A percentile compares a stretch with the other conserved stretches of the same genome.
phyloP scores from a whole-genome alignment of 2,888 invertebrate species.

The Tyria jacobaeae region DNA sequence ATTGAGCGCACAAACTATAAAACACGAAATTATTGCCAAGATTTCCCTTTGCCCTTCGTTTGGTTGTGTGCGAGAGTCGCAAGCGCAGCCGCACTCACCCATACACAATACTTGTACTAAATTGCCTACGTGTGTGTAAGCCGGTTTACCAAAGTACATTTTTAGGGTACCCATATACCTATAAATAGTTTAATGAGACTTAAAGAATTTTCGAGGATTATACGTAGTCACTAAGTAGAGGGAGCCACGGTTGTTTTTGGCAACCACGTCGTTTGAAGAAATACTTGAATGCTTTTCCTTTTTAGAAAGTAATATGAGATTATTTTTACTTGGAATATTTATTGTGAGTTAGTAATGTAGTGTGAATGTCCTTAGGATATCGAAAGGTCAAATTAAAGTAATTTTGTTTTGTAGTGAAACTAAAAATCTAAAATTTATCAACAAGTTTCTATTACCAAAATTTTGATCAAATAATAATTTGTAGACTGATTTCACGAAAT shows the following conservation, averaged over 20 bases:
- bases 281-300: constrained; percentile 25
- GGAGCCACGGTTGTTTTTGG: constrained; percentile 33
- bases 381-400: constrained; percentile 1
- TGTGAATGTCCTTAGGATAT: constrained; percentile 11
- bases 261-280: constrained; percentile 20
- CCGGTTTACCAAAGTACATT: constrained; percentile 76
- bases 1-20: constrained; percentile 37
- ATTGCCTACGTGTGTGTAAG: constrained; percentile 58
- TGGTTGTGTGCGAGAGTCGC: constrained; percentile 58
- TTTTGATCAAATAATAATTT: too few relatives aligned
- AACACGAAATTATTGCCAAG: constrained; percentile 79
- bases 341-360: constrained; percentile 1
- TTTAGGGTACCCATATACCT: constrained; percentile 74
- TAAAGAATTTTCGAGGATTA: constrained; percentile 56
- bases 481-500: too few relatives aligned
- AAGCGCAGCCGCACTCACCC: constrained; percentile 46
- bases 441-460: too few relatives aligned
- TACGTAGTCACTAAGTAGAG: constrained; percentile 32
- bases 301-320: constrained; percentile 33
- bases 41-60: constrained; percentile 81
- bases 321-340: constrained; percentile 27
- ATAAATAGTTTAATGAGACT: constrained; percentile 68
- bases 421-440: too few relatives aligned
- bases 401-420: neutral
- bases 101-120: constrained; percentile 28